Percentiles rank a stretch among this genome's conserved stretches.
Evolutionary conservation across 2,113 vertebrate species (phyloP).

Genomic region (Microtus montanus): DNA sequence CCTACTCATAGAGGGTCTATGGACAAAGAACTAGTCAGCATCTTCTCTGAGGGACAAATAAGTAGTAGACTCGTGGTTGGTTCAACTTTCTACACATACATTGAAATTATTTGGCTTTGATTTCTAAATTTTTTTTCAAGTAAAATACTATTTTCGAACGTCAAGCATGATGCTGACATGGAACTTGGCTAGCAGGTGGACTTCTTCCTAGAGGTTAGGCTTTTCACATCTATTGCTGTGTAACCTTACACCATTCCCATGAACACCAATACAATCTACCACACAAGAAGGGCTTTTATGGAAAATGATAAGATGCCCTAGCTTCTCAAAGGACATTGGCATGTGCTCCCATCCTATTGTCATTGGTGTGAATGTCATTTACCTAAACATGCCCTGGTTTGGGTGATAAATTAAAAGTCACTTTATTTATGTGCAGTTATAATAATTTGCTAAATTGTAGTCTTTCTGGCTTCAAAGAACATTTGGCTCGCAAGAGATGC

Average conservation of each 20-base stretch:
- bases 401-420: constrained; percentile 48
- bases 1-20: background rate
- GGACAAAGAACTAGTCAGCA: background rate
- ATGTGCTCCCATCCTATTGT: background rate
- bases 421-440: constrained; percentile 34
- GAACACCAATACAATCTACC: background rate
- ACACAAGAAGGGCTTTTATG: background rate
- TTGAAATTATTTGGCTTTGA: constrained; percentile 7
- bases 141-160: background rate
- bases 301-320: background rate
- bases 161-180: background rate
- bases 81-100: background rate
- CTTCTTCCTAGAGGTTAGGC: background rate
- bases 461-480: constrained; percentile 61
- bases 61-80: background rate
- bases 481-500: constrained; percentile 64
- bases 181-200: background rate
- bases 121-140: constrained; percentile 31
- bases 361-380: constrained; percentile 15
- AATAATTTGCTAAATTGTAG: constrained; percentile 50
- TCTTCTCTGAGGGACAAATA: background rate
- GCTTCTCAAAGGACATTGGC: background rate
- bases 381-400: background rate
- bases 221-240: background rate
- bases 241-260: background rate